A percentile compares a stretch with the other conserved stretches of the same genome.
Conservation (phyloP, 2,113 vertebrate genomes). For the Lophius piscatorius region DNA sequence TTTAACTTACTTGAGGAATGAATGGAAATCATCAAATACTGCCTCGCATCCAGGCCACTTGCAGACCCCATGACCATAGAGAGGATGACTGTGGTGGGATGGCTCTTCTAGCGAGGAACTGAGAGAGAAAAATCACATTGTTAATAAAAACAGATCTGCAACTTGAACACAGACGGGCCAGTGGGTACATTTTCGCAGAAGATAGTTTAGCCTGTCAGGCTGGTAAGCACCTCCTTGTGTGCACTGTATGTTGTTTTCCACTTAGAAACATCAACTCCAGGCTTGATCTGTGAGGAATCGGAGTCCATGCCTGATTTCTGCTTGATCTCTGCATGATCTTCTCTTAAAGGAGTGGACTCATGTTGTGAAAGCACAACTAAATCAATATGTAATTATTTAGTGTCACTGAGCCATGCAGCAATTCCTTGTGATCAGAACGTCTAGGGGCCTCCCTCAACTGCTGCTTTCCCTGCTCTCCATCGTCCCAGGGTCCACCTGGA, state of each 20-base stretch:
- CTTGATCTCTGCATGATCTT: constrained; percentile 38
- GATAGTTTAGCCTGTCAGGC: not conserved
- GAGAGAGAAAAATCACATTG: constrained; percentile 18
- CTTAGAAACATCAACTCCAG: constrained; percentile 16
- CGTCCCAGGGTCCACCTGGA: constrained; percentile 81
- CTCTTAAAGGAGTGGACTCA: constrained; percentile 35
- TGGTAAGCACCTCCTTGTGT: constrained; percentile 1
- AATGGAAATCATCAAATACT: constrained; percentile 96
- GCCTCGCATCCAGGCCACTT: constrained; percentile 99
- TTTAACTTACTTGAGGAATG: constrained; percentile 95
- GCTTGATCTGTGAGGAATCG: constrained; percentile 37
- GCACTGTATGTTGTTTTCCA: constrained; percentile 17
- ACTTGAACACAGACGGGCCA: not conserved
- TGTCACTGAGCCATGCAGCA: constrained; percentile 82
- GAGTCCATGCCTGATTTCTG: constrained; percentile 44
- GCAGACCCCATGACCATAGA: constrained; percentile 97
- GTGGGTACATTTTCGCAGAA: not conserved
- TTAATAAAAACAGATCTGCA: constrained; percentile 6
- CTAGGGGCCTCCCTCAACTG: constrained; percentile 66
- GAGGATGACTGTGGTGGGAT: constrained; percentile 90
- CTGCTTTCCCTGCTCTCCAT: constrained; percentile 75
- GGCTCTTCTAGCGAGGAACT: constrained; percentile 91
- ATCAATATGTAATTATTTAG: constrained; percentile 88
- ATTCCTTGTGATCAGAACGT: constrained; percentile 84
- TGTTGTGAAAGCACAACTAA: constrained; percentile 57